Evolutionary conservation across 1,140 invertebrate species (phyloP).

Genomic region (Neotoxoptera formosana): DNA sequence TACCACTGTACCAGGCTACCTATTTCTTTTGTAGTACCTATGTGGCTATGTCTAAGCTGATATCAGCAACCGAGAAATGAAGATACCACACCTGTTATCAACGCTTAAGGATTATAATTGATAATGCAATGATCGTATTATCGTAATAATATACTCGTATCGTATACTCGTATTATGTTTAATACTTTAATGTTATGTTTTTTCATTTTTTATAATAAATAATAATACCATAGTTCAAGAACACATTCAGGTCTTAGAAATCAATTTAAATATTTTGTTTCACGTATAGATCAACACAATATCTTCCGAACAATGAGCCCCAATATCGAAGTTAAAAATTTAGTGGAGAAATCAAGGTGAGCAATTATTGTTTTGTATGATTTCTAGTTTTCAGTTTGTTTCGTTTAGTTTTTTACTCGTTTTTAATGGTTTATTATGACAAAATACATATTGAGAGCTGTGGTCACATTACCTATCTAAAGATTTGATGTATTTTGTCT

Average conservation of each 20-base stretch:
- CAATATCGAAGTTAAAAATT: neutral
- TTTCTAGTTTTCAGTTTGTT: neutral
- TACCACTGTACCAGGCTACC: no score
- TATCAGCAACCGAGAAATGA: neutral
- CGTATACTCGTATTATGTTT: no score
- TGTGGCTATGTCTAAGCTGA: no score
- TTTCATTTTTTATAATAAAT: neutral
- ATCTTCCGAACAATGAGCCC: constrained; percentile 15
- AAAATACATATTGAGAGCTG: neutral
- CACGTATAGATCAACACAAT: neutral
- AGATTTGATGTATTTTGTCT: neutral
- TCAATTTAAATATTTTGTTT: neutral
- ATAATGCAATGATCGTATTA: neutral
- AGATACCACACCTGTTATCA: neutral
- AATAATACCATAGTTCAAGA: neutral
- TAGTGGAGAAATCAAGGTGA: constrained; percentile 47
- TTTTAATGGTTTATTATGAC: neutral
- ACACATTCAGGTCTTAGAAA: neutral
- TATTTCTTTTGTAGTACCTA: no score
- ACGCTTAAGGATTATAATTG: neutral
- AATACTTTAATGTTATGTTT: no score
- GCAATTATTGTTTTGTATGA: neutral
- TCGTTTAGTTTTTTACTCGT: neutral
- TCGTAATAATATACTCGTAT: no score
- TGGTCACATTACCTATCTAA: neutral